Conservation (phyloP, 2,113 vertebrate genomes). For the rat (Rattus norvegicus) region GRCr8 NC_086028.1:68814501-68815000, state of each 20-base stretch:
- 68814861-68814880: conserved; percentile 70
- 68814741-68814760: conserved; percentile 33
- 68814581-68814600: background rate
- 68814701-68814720: background rate
- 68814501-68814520: background rate
- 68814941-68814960: background rate
- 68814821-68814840: background rate
- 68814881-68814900: conserved; percentile 56
- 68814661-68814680: background rate
- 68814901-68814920: conserved; percentile 35
- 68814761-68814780: background rate
- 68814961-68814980: background rate
- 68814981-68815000: background rate
- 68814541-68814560: conserved; percentile 15
- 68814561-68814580: background rate
- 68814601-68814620: conserved; percentile 26
- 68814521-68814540: conserved; percentile 44
- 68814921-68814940: conserved; percentile 63
- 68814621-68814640: background rate
- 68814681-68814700: background rate
- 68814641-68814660: background rate
- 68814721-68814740: background rate
- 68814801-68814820: background rate
- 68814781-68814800: background rate
- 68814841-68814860: background rate